Percentiles rank a stretch among this genome's conserved stretches.
phyloP scores from a whole-genome alignment of 2,797 vertebrate genomes.

The Sebastolobus altivelis region DNA sequence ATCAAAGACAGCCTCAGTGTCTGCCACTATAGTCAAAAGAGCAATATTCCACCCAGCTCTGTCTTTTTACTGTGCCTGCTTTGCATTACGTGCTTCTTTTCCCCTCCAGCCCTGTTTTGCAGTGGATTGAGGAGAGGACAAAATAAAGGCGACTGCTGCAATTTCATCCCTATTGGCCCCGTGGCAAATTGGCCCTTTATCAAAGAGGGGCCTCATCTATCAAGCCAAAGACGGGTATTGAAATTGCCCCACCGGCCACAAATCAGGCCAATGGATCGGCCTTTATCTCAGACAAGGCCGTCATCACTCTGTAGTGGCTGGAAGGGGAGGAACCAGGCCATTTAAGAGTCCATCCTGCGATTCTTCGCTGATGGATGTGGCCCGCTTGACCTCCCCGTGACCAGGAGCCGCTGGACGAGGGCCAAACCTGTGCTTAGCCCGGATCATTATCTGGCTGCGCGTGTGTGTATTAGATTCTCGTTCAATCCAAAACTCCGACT shows the following conservation, averaged over 20 bases:
- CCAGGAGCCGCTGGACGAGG: constrained; percentile 67
- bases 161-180: constrained; percentile 84
- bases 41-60: constrained; percentile 25
- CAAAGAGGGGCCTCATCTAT: constrained; percentile 84
- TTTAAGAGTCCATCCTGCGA: constrained; percentile 75
- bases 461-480: constrained; percentile 31
- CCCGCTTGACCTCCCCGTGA: constrained; percentile 79
- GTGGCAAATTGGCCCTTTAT: constrained; percentile 87
- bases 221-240: constrained; percentile 85
- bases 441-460: constrained; percentile 53
- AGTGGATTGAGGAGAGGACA: constrained; percentile 77
- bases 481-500: constrained; percentile 14
- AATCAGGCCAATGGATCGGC: constrained; percentile 85
- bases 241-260: constrained; percentile 85
- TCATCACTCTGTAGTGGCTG: constrained; percentile 82
- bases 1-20: constrained; percentile 52
- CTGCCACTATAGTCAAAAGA: constrained; percentile 33
- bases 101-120: constrained; percentile 62
- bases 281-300: constrained; percentile 87
- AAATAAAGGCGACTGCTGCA: constrained; percentile 84
- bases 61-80: constrained; percentile 53
- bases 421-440: constrained; percentile 68
- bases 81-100: constrained; percentile 53
- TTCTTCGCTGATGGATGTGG: constrained; percentile 79
- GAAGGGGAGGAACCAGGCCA: constrained; percentile 75